These are phyloP conservation scores for Bos taurus DNA, from an alignment of 2,113 vertebrate genomes.

Conservation along the genomic window ARS-UCD2.0 NC_037336.1:22351001-22351500, in stretches of 20 bases:
- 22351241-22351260: not conserved
- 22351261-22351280: rapidly evolving
- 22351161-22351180: not conserved
- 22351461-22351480: not conserved
- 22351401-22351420: not conserved
- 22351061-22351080: not conserved
- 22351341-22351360: not conserved
- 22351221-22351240: not conserved
- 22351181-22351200: not conserved
- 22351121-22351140: not conserved
- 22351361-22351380: not conserved
- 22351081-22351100: not conserved
- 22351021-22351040: not conserved
- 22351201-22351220: not conserved
- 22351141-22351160: not conserved
- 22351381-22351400: not conserved
- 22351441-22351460: not conserved
- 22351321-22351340: not conserved
- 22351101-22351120: not conserved
- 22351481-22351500: not conserved
- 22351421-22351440: not conserved
- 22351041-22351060: not conserved
- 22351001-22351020: not conserved
- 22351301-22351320: not conserved
- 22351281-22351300: not conserved